These are phyloP conservation scores for Chloromyia formosa DNA, from an alignment of 2,888 invertebrate species.

Conservation along the genomic window DNA sequence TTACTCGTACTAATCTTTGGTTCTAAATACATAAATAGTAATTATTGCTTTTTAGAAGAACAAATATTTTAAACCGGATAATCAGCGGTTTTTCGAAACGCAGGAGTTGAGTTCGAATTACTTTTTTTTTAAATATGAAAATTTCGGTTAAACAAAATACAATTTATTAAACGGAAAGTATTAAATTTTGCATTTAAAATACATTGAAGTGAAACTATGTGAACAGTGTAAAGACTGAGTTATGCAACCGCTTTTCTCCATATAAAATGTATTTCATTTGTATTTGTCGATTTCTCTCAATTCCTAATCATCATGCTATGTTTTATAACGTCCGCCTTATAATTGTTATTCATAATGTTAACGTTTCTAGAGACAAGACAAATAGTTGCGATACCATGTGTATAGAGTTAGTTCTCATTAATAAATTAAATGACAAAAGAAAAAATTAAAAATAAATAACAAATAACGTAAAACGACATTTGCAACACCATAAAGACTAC, in stretches of 20 bases:
- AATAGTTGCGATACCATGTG: slow-evolving; percentile 28
- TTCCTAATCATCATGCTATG: neutral
- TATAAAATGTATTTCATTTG: neutral
- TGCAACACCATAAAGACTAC: too few relatives aligned
- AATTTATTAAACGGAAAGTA: too few relatives aligned
- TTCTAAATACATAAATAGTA: too few relatives aligned
- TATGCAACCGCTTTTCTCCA: slow-evolving; percentile 29
- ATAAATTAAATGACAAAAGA: neutral
- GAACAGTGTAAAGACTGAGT: slow-evolving; percentile 43
- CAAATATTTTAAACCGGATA: too few relatives aligned
- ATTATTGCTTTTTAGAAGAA: too few relatives aligned
- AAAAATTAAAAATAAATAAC: too few relatives aligned
- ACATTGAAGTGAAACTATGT: neutral
- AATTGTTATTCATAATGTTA: slow-evolving; percentile 35
- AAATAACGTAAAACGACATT: neutral
- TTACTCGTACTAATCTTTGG: too few relatives aligned
- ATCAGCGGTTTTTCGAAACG: too few relatives aligned
- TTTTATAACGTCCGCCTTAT: slow-evolving; percentile 26
- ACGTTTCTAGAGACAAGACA: slow-evolving; percentile 33
- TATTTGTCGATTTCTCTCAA: neutral
- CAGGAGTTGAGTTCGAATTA: too few relatives aligned
- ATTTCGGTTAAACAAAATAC: too few relatives aligned
- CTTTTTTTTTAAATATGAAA: too few relatives aligned
- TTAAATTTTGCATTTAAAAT: too few relatives aligned
- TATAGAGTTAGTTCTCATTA: slow-evolving; percentile 27